These are phyloP conservation scores for Drosophila niveifrons DNA, from an alignment of 2,888 invertebrate genomes.

Conservation along the genomic window DNA sequence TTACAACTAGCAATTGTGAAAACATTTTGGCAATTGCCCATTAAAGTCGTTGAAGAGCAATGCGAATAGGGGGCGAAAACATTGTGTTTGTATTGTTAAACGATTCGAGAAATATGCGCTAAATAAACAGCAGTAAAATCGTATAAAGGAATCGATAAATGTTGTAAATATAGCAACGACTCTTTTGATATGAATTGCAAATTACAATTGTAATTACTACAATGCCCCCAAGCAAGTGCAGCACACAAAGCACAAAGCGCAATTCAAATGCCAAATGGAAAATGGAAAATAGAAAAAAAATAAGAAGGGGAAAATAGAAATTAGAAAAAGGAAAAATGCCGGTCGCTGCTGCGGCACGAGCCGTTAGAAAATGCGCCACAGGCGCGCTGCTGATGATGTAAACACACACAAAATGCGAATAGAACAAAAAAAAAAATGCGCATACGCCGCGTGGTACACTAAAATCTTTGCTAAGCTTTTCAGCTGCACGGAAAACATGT, in stretches of 20 bases:
- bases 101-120: constrained; percentile 43
- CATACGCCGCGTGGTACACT: constrained; percentile 56
- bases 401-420: constrained; percentile 45
- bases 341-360: constrained; percentile 28
- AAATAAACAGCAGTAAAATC: constrained; percentile 61
- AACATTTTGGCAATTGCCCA: constrained; percentile 3
- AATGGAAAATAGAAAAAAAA: constrained; percentile 27
- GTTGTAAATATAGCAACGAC: constrained; percentile 64
- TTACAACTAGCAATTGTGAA: not conserved
- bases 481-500: constrained; percentile 14
- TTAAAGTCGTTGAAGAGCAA: constrained; percentile 8
- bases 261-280: constrained; percentile 33
- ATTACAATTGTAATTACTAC: constrained; percentile 66
- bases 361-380: constrained; percentile 31
- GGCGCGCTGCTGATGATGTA: constrained; percentile 49
- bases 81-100: constrained; percentile 28
- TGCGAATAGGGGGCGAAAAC: constrained; percentile 5
- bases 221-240: constrained; percentile 47
- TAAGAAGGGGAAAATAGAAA: constrained; percentile 21
- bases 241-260: constrained; percentile 30
- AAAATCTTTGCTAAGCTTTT: constrained; percentile 20
- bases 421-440: constrained; percentile 38
- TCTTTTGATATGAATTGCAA: constrained; percentile 74
- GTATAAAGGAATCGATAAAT: constrained; percentile 70
- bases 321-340: constrained; percentile 47